These are phyloP conservation scores for Lipotes vexillifer DNA, from an alignment of 2,113 vertebrate genomes.

Conservation along the genomic window DNA sequence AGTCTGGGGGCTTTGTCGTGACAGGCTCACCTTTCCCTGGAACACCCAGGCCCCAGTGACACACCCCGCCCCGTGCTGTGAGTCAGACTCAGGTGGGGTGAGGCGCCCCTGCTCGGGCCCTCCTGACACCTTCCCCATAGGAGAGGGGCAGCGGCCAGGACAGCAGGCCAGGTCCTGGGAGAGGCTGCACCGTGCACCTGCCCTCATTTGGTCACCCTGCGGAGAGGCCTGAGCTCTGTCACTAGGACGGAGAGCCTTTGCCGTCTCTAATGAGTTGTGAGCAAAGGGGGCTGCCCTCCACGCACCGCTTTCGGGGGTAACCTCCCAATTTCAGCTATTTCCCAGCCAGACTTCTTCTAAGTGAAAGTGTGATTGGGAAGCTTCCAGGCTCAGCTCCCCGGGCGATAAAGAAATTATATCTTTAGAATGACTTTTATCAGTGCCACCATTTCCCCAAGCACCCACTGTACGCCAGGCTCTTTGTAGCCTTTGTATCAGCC, in stretches of 20 bases:
- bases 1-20: conserved; percentile 11
- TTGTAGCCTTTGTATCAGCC: neutral
- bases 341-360: neutral
- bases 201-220: accelerated
- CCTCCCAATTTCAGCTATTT: neutral
- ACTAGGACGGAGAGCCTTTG: neutral
- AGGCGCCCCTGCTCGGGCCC: neutral
- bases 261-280: neutral
- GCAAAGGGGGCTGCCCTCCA: neutral
- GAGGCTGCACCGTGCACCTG: neutral
- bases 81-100: neutral
- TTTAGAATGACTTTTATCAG: neutral
- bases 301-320: neutral
- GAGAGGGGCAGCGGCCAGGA: neutral
- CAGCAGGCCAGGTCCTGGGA: neutral
- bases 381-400: neutral
- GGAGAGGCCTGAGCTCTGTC: neutral
- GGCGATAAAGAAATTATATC: neutral
- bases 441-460: neutral
- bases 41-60: accelerated
- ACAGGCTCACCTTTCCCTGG: neutral
- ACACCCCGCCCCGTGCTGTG: neutral
- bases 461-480: neutral
- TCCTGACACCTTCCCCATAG: neutral
- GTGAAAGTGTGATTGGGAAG: neutral